Conservation (phyloP, 1,140 invertebrate genomes). For the Bombus huntii region DNA sequence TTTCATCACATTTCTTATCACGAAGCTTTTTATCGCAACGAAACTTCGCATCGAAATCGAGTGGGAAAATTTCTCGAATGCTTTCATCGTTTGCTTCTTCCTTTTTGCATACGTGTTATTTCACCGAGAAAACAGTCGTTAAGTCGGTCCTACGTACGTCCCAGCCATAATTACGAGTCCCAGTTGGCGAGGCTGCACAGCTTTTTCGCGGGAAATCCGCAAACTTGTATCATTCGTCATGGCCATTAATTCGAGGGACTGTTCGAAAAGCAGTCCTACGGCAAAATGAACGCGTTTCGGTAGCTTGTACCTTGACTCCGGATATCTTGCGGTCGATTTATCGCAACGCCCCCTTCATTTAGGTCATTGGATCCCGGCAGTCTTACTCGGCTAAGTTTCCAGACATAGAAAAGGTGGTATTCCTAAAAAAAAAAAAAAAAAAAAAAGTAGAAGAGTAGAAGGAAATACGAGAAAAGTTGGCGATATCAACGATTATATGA, state of each 20-base stretch:
- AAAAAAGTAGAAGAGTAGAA: too few relatives aligned
- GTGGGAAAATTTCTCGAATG: not conserved
- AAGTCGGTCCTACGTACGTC: conserved; percentile 21
- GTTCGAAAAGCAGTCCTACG: not conserved
- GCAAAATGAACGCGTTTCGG: not conserved
- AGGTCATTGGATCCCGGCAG: not conserved
- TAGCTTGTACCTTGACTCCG: not conserved
- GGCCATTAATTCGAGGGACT: conserved; percentile 29
- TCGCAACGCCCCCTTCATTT: conserved; percentile 25
- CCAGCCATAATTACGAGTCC: not conserved
- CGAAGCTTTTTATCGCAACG: not conserved
- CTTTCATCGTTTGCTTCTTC: not conserved
- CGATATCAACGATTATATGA: not conserved
- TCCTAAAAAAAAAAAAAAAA: not conserved
- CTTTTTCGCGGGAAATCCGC: conserved; percentile 7
- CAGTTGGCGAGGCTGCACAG: not conserved
- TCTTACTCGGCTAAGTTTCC: conserved; percentile 1
- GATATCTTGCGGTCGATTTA: conserved; percentile 34
- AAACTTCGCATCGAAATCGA: too few relatives aligned
- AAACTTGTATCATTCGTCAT: conserved; percentile 34
- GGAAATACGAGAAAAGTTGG: not conserved
- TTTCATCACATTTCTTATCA: not conserved
- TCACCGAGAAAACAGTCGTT: not conserved
- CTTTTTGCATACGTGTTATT: not conserved
- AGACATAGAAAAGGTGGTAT: not conserved